A percentile compares a stretch with the other conserved stretches of the same genome.
These are phyloP conservation scores for Holocentrus rufus DNA, from an alignment of 2,797 vertebrate genomes.

Conservation along the genomic window DNA sequence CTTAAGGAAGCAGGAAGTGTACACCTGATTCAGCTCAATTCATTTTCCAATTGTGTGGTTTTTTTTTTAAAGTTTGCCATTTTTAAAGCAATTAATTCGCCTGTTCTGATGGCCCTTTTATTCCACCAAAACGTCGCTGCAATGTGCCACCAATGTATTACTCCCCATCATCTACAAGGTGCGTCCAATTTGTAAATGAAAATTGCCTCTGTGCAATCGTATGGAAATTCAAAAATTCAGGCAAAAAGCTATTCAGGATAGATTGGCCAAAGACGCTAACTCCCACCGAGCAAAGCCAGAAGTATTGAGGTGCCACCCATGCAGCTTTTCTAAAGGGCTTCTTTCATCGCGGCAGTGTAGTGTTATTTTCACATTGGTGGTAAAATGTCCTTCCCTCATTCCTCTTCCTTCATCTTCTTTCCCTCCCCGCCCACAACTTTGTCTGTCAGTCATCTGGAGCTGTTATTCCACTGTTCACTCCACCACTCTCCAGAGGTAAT, in stretches of 20 bases:
- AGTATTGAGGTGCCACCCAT: conserved; percentile 18
- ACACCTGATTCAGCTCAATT: conserved; percentile 52
- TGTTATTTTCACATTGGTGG: conserved; percentile 47
- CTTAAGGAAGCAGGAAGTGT: conserved; percentile 31
- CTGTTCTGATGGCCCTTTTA: conserved; percentile 37
- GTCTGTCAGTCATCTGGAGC: conserved; percentile 70
- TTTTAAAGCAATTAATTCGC: conserved; percentile 30
- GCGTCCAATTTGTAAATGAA: conserved; percentile 24
- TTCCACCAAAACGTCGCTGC: neutral
- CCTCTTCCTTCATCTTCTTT: conserved; percentile 47
- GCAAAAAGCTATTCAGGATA: conserved; percentile 5
- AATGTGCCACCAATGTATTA: conserved; percentile 10
- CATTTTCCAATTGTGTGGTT: conserved; percentile 13
- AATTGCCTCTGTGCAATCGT: conserved; percentile 13
- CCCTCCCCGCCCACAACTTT: conserved; percentile 57
- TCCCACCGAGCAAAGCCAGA: conserved; percentile 39
- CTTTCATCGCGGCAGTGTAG: conserved; percentile 42
- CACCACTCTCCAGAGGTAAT: conserved; percentile 56
- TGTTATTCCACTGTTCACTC: conserved; percentile 55
- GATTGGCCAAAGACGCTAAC: conserved; percentile 6
- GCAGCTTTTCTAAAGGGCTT: conserved; percentile 39
- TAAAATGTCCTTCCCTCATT: conserved; percentile 70
- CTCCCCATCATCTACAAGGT: neutral
- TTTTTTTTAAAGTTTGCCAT: conserved; percentile 37
- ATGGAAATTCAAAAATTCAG: conserved; percentile 7